Evolutionary conservation across 1,140 invertebrate genomes (phyloP).

Genomic region (Eulimnadia texana): DNA sequence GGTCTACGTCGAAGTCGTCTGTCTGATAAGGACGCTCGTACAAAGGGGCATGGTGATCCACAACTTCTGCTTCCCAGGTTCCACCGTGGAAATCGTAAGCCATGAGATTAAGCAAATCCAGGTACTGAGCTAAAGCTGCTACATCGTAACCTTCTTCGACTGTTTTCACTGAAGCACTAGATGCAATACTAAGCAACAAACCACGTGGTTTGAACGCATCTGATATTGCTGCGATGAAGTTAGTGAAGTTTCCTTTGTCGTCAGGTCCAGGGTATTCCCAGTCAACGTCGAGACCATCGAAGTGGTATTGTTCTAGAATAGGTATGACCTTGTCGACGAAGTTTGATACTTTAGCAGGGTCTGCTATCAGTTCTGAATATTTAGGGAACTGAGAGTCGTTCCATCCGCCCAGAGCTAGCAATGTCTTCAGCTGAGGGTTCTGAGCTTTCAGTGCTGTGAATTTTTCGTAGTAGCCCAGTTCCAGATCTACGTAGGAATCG

Average conservation of each 20-base stretch:
- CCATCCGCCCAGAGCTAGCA: conserved; percentile 62
- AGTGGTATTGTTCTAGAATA: conserved; percentile 37
- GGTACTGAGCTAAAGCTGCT: conserved; percentile 46
- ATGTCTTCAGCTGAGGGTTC: conserved; percentile 47
- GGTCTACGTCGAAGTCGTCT: background rate
- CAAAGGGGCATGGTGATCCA: conserved; percentile 10
- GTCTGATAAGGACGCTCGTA: background rate
- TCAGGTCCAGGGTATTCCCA: conserved; percentile 35
- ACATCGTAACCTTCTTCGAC: conserved; percentile 54
- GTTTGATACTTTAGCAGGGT: conserved; percentile 10
- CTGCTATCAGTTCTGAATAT: conserved; percentile 6
- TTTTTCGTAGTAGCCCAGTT: conserved; percentile 37
- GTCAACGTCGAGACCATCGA: conserved; percentile 46
- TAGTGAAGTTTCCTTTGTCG: conserved; percentile 8
- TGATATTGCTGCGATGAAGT: background rate
- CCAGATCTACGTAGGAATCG: conserved; percentile 38
- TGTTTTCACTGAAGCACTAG: conserved; percentile 29
- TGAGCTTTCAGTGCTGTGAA: conserved; percentile 33
- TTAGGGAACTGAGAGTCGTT: conserved; percentile 41
- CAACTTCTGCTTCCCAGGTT: conserved; percentile 27
- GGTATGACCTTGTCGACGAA: conserved; percentile 27
- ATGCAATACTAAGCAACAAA: conserved; percentile 17
- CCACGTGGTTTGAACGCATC: conserved; percentile 18
- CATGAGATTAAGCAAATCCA: conserved; percentile 78
- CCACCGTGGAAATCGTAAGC: conserved; percentile 76